A percentile compares a stretch with the other conserved stretches of the same genome.
Evolutionary conservation across 2,113 vertebrate species (phyloP).

Genomic region (Chroicocephalus ridibundus): DNA sequence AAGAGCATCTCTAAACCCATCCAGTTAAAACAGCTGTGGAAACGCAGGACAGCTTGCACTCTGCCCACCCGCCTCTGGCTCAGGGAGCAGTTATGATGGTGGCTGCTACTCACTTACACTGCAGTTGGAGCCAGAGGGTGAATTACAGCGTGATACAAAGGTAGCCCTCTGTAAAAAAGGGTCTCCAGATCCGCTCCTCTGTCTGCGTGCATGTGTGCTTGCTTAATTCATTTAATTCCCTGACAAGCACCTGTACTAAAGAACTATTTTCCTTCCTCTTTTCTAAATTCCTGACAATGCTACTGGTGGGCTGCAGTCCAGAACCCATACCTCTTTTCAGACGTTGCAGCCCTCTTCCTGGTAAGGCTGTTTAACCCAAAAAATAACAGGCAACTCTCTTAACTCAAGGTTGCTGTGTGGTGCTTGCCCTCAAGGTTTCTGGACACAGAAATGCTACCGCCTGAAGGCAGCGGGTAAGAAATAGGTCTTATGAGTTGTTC

Average conservation of each 20-base stretch:
- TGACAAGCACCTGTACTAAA: neutral
- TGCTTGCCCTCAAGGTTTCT: neutral
- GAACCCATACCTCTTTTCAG: neutral
- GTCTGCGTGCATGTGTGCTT: accelerated
- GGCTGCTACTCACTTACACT: neutral
- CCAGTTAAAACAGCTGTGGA: neutral
- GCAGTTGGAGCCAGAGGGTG: neutral
- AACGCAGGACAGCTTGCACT: neutral
- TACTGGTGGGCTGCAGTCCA: neutral
- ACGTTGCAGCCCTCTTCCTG: neutral
- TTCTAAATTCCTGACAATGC: neutral
- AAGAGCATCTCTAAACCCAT: neutral
- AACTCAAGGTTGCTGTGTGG: neutral
- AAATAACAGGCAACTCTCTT: neutral
- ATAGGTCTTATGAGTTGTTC: neutral
- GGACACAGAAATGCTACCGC: neutral
- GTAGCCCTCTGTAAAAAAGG: neutral
- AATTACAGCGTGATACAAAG: neutral
- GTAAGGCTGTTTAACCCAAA: neutral
- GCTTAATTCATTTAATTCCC: neutral
- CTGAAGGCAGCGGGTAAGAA: neutral
- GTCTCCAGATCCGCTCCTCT: neutral
- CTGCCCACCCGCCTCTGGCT: accelerated
- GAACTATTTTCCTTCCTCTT: neutral
- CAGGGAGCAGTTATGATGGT: neutral